Evolutionary conservation across 1,140 invertebrate species (phyloP), one percentile per base, ranked within the genome.

Genomic region (Ectropis grisescens): DNA sequence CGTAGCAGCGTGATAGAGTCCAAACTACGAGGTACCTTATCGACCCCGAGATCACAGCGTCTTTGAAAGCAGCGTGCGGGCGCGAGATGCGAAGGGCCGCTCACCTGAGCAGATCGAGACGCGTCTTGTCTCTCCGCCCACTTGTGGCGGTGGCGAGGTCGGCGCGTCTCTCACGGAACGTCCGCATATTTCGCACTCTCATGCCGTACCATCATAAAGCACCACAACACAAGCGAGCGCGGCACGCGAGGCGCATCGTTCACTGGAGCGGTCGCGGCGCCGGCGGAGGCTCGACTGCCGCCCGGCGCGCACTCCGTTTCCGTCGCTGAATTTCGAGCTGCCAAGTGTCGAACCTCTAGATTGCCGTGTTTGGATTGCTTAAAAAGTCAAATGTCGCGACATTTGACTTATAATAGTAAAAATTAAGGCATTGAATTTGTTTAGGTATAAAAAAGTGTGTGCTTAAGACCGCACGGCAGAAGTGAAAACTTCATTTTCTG

Each of bases 161-260:
- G 37, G 56, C 48, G 52, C 47, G 49, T 61, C 48, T 59, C 38
- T 79, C 62, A 76, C 65, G 69, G 67, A 64, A 75, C 74, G 74
- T 79, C 74, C 74, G 68, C 74, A 79, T 79, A 68, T 67, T 66
- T 67, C 48, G 70, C 66, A 71, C 62, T 66, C 53, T 69, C 69
- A 75, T 75, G 55, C 65, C 61, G 69, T 64, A 75, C 65, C 70
- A 79, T 79, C 74, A 79, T 79, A 79, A 76, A 59, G 67, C 69
- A 82, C 62, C 61, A 79, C 60, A 79, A 81, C 65, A 68, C 70
- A 69, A 62, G 64, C 40, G 74, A 80, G 70, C 83, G 72, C 65
- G 59, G 51, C 68, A 61, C 79, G 82, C 82, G 82, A 64, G 53
- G 62, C 37, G 64, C 67, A 75, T 71, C 62, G 56, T 64, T n/a